Evolutionary conservation across 2,113 vertebrate genomes (phyloP), one percentile per base, ranked within the genome.

Genomic region (Elephas maximus): DNA sequence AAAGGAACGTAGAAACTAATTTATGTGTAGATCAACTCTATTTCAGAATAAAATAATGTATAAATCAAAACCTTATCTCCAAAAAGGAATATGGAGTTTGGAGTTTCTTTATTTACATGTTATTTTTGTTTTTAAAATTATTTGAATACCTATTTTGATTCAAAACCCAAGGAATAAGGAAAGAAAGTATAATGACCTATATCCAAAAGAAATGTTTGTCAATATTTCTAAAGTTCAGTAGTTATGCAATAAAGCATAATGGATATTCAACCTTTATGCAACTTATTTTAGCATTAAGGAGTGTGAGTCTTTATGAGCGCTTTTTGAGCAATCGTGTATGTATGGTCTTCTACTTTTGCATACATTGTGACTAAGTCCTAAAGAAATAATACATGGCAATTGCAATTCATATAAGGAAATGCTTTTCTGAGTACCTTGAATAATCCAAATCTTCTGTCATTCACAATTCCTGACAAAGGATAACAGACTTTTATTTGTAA

Each of bases 281-380:
- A 57, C 63, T 79, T 73, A 24, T 65, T 95, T 97, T 78, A 74
- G 65, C 89, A 86, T 97, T 96, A 97, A 96, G 26, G 84, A 94
- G 76, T 94, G 60, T 94, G 28, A 91, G 0, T 18, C 62, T 74
- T 80, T 0, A 0, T 88, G 48, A 92, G 86, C 90, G 92, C 85
- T 93, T 81, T 67, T 92, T 74, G 85, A 45, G 24, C 33, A 91
- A 98, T 96, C 92, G 10, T 91, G 97, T 98, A 88, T 80, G 79
- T 0, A 2, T 85, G 6, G 26, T 94, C 98, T 93, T 92, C 89
- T 76, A 11, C 81, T 95, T 76, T 98, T 98, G 82, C 79, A 33
- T 77, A 95, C 45, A 45, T 97, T 74, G 63, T 96, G 37, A 93
- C 65, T 97, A 90, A 84, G 24, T 6, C 41, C 88, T 94, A 78